Percentiles rank a stretch among this genome's conserved stretches.
These are phyloP conservation scores for Catostomus latipinnis DNA, from an alignment of 2,797 vertebrate species.

Conservation along the genomic window DNA sequence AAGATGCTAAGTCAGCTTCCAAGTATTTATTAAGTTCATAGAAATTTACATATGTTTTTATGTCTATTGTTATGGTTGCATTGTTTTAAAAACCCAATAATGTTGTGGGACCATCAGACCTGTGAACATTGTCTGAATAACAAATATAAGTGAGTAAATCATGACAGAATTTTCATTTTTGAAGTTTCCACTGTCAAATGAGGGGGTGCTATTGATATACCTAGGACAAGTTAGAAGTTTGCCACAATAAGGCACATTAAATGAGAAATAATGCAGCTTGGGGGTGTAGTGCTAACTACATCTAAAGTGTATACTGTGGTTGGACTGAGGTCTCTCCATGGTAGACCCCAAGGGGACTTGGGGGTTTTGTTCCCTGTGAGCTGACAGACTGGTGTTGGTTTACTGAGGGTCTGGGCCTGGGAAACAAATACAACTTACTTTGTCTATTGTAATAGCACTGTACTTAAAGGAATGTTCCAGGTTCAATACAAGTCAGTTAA, in stretches of 20 bases:
- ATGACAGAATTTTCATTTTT: background rate
- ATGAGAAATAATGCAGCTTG: constrained; percentile 53
- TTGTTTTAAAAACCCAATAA: too few relatives aligned
- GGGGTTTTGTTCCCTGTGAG: constrained; percentile 66
- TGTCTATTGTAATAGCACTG: constrained; percentile 30
- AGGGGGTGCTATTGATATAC: background rate
- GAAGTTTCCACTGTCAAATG: background rate
- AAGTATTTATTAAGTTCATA: too few relatives aligned
- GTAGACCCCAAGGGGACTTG: constrained; percentile 53
- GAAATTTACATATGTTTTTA: too few relatives aligned
- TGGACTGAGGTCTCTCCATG: constrained; percentile 56
- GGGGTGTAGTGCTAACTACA: constrained; percentile 68
- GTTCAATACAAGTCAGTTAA: too few relatives aligned
- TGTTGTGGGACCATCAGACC: too few relatives aligned
- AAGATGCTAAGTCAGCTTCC: too few relatives aligned
- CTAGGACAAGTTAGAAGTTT: background rate
- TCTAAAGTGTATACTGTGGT: constrained; percentile 64
- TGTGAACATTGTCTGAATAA: too few relatives aligned
- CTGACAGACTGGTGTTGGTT: constrained; percentile 68
- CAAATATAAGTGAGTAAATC: too few relatives aligned
- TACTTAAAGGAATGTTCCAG: background rate
- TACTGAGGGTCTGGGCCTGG: constrained; percentile 59
- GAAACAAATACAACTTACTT: constrained; percentile 21
- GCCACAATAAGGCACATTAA: constrained; percentile 44
- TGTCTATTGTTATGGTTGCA: too few relatives aligned